Evolutionary conservation across 35 echinoderm and acorn worm species (phyloP).

Genomic region (Holothuria glaberrima): DNA sequence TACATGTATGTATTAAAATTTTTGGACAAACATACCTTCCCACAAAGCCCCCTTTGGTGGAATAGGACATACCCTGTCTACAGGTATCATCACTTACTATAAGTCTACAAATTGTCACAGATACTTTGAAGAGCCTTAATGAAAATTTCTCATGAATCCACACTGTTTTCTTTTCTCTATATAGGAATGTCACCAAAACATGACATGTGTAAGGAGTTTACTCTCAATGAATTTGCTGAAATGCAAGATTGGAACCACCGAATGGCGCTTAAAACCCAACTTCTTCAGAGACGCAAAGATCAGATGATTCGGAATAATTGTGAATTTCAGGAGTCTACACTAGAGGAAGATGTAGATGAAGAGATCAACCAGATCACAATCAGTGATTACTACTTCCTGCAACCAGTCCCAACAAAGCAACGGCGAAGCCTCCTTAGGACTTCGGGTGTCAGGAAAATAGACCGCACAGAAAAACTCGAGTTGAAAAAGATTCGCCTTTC

Average conservation of each 20-base stretch:
- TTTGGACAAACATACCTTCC: no score
- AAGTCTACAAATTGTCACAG: no score
- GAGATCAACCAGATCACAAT: constrained; percentile 87
- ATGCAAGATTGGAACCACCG: constrained; percentile 83
- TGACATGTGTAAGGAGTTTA: constrained; percentile 73
- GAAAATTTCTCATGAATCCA: no score
- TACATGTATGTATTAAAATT: no score
- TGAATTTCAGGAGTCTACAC: constrained; percentile 64
- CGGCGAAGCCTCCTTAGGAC: constrained; percentile 71
- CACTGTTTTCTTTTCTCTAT: not conserved
- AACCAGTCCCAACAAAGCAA: constrained; percentile 94
- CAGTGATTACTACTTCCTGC: constrained; percentile 95
- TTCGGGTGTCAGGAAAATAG: constrained; percentile 90
- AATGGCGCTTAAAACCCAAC: constrained; percentile 68
- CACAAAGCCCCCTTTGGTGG: no score
- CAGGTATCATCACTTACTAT: no score
- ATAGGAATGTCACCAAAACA: constrained; percentile 90
- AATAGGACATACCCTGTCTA: no score
- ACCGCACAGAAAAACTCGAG: constrained; percentile 91
- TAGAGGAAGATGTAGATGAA: constrained; percentile 74
- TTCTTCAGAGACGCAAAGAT: constrained; percentile 71
- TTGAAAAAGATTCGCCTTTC: constrained; percentile 90
- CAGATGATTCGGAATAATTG: constrained; percentile 68
- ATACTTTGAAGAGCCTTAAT: no score
- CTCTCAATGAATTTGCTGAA: constrained; percentile 67